These are phyloP conservation scores for Euproctis similis DNA, from an alignment of 2,888 invertebrate genomes.

Conservation along the genomic window DNA sequence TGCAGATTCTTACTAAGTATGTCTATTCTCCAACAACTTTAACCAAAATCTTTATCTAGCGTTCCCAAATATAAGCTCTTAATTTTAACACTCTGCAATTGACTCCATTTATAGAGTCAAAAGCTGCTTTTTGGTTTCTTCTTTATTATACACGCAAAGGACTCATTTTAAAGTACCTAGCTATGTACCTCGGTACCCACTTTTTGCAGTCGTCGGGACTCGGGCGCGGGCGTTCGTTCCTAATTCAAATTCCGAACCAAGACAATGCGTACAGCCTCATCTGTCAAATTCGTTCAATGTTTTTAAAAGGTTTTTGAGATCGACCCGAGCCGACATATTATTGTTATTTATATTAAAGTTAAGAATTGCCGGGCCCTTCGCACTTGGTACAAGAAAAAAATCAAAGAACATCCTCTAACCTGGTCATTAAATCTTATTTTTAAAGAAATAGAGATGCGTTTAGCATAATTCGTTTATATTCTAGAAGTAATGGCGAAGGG, in stretches of 20 bases:
- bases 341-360: constrained; percentile 69
- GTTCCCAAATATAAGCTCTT: too few species aligned
- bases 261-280: constrained; percentile 50
- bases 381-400: constrained; percentile 48
- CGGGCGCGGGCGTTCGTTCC: constrained; percentile 21
- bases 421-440: constrained; percentile 32
- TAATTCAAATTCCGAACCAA: constrained; percentile 30
- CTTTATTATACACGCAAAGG: too few species aligned
- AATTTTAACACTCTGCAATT: too few species aligned
- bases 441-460: constrained; percentile 9
- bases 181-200: too few species aligned
- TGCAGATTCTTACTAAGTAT: too few species aligned
- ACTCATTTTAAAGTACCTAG: too few species aligned
- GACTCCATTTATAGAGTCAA: too few species aligned
- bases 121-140: too few species aligned
- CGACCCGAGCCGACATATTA: constrained; percentile 55
- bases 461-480: constrained; percentile 18
- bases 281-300: constrained; percentile 65
- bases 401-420: constrained; percentile 17
- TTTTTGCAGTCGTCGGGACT: constrained; percentile 9
- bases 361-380: constrained; percentile 65
- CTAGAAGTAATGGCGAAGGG: constrained; percentile 44
- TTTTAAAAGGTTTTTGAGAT: constrained; percentile 57
- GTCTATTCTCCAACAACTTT: too few species aligned
- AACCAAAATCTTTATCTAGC: too few species aligned